Base-by-base conservation (phyloP, 2,113 vertebrate genomes). In the Pterocles burchelli region DNA sequence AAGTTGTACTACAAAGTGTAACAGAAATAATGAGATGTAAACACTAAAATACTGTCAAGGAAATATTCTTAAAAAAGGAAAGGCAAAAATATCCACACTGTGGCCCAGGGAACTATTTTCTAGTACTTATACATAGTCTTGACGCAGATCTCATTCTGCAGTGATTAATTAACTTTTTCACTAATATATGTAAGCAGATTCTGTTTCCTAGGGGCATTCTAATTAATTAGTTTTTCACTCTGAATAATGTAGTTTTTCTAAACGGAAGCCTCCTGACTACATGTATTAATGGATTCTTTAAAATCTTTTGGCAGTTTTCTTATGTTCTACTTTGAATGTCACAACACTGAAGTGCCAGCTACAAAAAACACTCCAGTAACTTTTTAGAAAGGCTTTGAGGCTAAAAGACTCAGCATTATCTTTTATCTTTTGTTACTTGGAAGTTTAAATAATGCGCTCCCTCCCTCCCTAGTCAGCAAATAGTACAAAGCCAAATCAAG, bases 151-250 rank as follows among this genome's bases (percentile, higher is more conserved):
- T 97, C 38, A 71, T 94, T 98, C 97, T 97, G 90, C 83, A 93
- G 94, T 98, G 97, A 98, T 98, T 98, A 98, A 98, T 98, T 98
- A 98, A 97, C 96, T 97, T 97, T 97, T 96, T 95, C 95, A 95
- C 92, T 91, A 97, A 97, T 96, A 90, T 93, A 95, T 95, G 97
- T 97, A 97, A 97, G 96, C 95, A 98, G 96, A 96, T 94, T 97
- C 95, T 75, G 88, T 90, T 92, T 98, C 97, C 97, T 98, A 92
- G 96, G 97, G 97, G 96, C 25, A 74, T 97, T 97, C 89, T 98
- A 98, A 98, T 98, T 98, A 98, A 98, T 98, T 98, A 97, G 97
- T 96, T 98, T 98, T 98, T 97, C 92, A 24, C 94, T 95, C 90
- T 97, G 96, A 97, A 98, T 98, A 97, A 98, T 97, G 96, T 81